Percentiles rank a stretch among this genome's conserved stretches.
Conservation (phyloP, 2,113 vertebrate genomes). For the Tyto alba region DNA sequence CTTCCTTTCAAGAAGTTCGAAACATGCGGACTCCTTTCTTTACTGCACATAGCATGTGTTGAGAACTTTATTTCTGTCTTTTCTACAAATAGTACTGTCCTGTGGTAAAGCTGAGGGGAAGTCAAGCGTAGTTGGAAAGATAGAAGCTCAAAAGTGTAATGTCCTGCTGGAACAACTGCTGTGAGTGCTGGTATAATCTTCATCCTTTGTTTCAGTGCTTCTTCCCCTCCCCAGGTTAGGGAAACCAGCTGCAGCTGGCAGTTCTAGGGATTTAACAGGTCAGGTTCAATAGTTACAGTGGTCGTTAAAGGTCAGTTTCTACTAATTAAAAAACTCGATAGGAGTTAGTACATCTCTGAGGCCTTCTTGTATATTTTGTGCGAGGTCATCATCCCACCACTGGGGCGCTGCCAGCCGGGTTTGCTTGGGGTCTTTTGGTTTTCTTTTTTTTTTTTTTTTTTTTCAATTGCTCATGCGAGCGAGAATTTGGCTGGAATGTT, state of each 20-base stretch:
- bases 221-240: background rate
- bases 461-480: fast-evolving
- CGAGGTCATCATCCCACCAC: background rate
- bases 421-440: background rate
- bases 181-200: background rate
- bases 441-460: background rate
- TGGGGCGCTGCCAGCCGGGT: background rate
- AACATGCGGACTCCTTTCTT: background rate
- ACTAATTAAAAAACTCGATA: background rate
- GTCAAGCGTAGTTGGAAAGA: background rate
- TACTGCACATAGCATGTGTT: background rate
- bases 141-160: background rate
- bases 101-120: background rate
- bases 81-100: background rate
- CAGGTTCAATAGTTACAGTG: background rate
- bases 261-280: background rate
- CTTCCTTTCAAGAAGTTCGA: background rate
- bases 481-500: background rate
- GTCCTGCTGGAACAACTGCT: background rate
- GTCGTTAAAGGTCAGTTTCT: background rate
- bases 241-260: background rate
- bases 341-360: background rate
- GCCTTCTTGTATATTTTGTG: background rate
- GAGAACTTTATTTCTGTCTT: background rate
- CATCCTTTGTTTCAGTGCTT: background rate